Percentiles rank a stretch among this genome's conserved stretches.
These are phyloP conservation scores for Idaea dimidiata DNA, from an alignment of 2,888 invertebrate species.

Conservation along the genomic window DNA sequence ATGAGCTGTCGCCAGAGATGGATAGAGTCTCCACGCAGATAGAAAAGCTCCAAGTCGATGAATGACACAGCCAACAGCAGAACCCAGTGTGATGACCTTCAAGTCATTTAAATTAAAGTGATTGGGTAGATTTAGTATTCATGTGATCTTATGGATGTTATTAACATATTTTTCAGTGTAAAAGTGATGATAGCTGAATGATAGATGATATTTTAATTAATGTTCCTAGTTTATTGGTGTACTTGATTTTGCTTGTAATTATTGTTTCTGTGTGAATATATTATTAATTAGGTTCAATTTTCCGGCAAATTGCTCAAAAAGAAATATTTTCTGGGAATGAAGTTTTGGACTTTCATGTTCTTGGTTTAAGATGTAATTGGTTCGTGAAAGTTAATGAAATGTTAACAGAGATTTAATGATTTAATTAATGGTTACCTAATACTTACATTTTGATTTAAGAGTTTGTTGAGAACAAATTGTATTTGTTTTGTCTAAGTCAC, in stretches of 20 bases:
- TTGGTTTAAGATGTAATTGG: conserved; percentile 20
- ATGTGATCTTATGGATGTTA: conserved; percentile 56
- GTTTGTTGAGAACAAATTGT: conserved; percentile 56
- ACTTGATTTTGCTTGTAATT: conserved; percentile 53
- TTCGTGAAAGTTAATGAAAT: conserved; percentile 22
- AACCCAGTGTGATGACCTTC: conserved; percentile 38
- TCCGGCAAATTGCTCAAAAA: conserved; percentile 59
- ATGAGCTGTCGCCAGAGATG: conserved; percentile 76
- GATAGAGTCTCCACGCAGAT: conserved; percentile 83
- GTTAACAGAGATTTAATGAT: conserved; percentile 41
- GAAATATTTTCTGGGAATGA: conserved; percentile 45
- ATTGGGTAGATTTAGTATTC: conserved; percentile 49
- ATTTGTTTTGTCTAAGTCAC: conserved; percentile 65
- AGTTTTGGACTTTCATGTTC: conserved; percentile 31
- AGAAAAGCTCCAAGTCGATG: conserved; percentile 82
- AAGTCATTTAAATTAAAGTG: conserved; percentile 36
- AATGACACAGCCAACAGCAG: conserved; percentile 59
- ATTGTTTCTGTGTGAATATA: conserved; percentile 31
- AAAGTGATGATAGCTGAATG: conserved; percentile 45
- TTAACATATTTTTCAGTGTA: conserved; percentile 62
- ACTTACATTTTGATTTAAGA: conserved; percentile 40
- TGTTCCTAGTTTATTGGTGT: conserved; percentile 64
- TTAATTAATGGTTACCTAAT: conserved; percentile 60
- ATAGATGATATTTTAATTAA: conserved; percentile 48
- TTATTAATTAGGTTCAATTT: conserved; percentile 39